phyloP scores from a whole-genome alignment of 2,113 vertebrate species.

The Verasper variegatus region DNA sequence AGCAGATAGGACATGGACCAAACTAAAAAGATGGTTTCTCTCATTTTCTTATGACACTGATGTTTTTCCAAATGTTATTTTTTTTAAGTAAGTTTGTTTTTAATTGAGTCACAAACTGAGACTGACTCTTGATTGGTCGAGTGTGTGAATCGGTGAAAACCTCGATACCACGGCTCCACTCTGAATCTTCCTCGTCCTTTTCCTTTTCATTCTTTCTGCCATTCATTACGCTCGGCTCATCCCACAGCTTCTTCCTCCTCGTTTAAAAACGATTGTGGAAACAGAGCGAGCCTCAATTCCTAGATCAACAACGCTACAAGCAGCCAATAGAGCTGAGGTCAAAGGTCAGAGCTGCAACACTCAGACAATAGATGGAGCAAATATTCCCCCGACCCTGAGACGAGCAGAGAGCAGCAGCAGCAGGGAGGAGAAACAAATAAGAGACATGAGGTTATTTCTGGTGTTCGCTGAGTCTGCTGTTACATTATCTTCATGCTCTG shows the following conservation, averaged over 20 bases:
- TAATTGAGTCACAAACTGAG: too few species aligned
- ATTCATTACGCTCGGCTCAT: too few species aligned
- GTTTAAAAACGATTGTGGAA: slow-evolving; percentile 27
- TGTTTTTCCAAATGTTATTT: too few species aligned
- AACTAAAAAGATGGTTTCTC: too few species aligned
- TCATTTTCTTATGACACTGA: too few species aligned
- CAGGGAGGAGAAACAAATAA: not conserved
- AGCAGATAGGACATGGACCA: too few species aligned
- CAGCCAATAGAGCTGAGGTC: slow-evolving; percentile 64
- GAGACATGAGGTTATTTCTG: slow-evolving; percentile 2
- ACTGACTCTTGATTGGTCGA: too few species aligned
- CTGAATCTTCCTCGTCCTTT: too few species aligned
- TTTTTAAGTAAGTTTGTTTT: too few species aligned
- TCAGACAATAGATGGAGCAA: slow-evolving; percentile 70
- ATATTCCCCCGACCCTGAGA: slow-evolving; percentile 57
- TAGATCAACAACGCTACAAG: slow-evolving; percentile 50
- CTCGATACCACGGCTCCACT: too few species aligned
- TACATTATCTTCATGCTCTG: not conserved
- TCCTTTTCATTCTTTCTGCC: too few species aligned
- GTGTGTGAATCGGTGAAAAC: too few species aligned
- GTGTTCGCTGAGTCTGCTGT: not conserved
- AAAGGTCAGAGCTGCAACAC: slow-evolving; percentile 66
- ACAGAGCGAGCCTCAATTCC: slow-evolving; percentile 42
- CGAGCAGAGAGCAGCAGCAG: slow-evolving; percentile 4
- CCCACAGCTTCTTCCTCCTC: not conserved